phyloP scores from a whole-genome alignment of 1,140 invertebrate genomes.

The Centruroides sculpturatus region DNA sequence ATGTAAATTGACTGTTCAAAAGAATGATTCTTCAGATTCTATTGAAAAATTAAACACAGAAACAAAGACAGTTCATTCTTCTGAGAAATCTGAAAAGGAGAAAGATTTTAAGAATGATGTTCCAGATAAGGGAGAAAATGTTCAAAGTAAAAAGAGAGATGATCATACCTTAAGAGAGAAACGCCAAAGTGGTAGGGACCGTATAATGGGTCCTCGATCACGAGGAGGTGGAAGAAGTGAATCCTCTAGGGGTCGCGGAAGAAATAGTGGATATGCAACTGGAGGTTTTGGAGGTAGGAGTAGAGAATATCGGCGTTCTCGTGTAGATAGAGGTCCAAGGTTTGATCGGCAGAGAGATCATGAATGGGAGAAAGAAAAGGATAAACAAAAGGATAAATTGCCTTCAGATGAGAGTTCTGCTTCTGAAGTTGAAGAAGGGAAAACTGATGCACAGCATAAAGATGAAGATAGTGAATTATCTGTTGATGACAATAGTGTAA shows the following conservation, averaged over 20 bases:
- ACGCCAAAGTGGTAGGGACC: no score
- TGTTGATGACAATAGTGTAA: slow-evolving; percentile 25
- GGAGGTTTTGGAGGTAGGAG: slow-evolving; percentile 18
- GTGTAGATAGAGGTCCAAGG: slow-evolving; percentile 17
- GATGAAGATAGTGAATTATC: slow-evolving; percentile 30
- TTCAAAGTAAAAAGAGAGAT: background rate
- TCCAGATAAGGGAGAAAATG: slow-evolving; percentile 4
- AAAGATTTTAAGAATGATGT: background rate
- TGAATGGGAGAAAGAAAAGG: slow-evolving; percentile 10
- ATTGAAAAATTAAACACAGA: slow-evolving; percentile 6
- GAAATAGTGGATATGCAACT: slow-evolving; percentile 13
- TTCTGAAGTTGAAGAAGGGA: slow-evolving; percentile 19
- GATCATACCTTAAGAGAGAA: slow-evolving; percentile 1
- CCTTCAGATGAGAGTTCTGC: slow-evolving; percentile 19
- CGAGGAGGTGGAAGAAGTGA: slow-evolving; percentile 8
- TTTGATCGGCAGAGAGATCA: slow-evolving; percentile 17
- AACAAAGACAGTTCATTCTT: background rate
- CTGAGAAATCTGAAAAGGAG: slow-evolving; percentile 4
- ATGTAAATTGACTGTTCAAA: background rate
- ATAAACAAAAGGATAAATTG: slow-evolving; percentile 11
- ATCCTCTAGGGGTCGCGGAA: background rate
- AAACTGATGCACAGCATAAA: slow-evolving; percentile 19
- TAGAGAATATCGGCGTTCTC: slow-evolving; percentile 21
- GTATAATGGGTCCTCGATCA: background rate
- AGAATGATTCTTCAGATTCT: background rate